Conservation (phyloP, 2,888 invertebrate species). For the Stenurella melanura region DNA sequence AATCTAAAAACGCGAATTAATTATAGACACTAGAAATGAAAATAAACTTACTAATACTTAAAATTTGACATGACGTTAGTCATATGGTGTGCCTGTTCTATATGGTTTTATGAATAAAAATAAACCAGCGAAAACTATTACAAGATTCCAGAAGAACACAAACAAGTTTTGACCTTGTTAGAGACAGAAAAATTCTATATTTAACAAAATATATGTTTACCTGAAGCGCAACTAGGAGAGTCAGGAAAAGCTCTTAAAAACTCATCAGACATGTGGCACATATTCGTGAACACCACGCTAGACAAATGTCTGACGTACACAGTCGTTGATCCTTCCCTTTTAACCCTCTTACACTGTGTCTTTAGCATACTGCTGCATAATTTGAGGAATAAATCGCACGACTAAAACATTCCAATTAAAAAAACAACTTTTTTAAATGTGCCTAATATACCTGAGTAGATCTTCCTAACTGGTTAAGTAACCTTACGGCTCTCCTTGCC, state of each 20-base stretch:
- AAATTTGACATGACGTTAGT: no score
- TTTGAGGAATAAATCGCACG: slow-evolving; percentile 87
- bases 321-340: slow-evolving; percentile 86
- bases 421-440: neutral
- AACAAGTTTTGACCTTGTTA: no score
- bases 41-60: no score
- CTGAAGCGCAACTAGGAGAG: slow-evolving; percentile 83
- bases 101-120: no score
- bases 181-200: no score
- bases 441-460: slow-evolving; percentile 75
- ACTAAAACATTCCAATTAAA: slow-evolving; percentile 73
- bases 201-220: slow-evolving; percentile 70
- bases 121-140: no score
- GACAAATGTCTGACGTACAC: slow-evolving; percentile 88
- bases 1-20: no score
- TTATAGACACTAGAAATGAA: no score
- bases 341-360: slow-evolving; percentile 87
- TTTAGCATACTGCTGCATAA: slow-evolving; percentile 88
- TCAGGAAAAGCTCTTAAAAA: slow-evolving; percentile 88
- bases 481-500: slow-evolving; percentile 86
- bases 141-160: no score
- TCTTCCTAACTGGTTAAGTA: slow-evolving; percentile 86
- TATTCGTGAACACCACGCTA: slow-evolving; percentile 88
- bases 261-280: slow-evolving; percentile 78
- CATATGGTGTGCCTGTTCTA: no score